Conservation (phyloP, 2,888 invertebrate species). For the Cristatella mucedo region DNA sequence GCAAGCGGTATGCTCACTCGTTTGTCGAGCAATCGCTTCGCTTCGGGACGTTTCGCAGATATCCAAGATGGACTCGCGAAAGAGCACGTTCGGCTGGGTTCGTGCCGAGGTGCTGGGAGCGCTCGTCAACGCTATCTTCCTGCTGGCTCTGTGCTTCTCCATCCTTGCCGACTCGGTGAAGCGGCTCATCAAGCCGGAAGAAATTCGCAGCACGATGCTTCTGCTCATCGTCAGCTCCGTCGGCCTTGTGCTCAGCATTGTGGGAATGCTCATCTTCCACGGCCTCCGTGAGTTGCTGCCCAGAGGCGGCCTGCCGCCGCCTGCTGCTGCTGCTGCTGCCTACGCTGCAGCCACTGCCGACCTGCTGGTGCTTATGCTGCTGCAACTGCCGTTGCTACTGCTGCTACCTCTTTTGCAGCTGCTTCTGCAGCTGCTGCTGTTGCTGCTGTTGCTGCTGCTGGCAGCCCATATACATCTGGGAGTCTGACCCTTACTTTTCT, state of each 20-base stretch:
- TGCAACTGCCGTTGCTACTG: no score
- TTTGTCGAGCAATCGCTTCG: no score
- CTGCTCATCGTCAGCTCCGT: conserved; percentile 72
- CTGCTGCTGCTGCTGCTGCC: no score
- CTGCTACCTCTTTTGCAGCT: no score
- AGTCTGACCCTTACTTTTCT: no score
- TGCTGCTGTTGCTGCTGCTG: no score
- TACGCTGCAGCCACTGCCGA: no score
- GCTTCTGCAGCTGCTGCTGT: no score
- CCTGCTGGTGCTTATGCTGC: no score
- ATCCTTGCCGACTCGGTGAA: conserved; percentile 95
- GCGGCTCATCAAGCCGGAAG: conserved; percentile 42
- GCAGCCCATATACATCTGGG: no score
- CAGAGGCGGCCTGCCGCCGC: no score
- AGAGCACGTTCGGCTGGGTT: conserved; percentile 97
- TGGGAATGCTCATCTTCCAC: conserved; percentile 74
- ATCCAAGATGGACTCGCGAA: conserved; percentile 34
- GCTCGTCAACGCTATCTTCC: conserved; percentile 88
- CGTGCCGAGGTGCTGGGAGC: conserved; percentile 95
- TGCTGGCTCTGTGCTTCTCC: conserved; percentile 91
- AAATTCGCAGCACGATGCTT: conserved; percentile 56
- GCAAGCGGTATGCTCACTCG: no score
- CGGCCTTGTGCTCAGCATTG: conserved; percentile 74
- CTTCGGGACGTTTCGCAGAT: conserved; percentile 29
- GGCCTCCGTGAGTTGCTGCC: conserved; percentile 52